phyloP scores from a whole-genome alignment of 2,888 invertebrate genomes.

The Hirtodrosophila cameraria region DNA sequence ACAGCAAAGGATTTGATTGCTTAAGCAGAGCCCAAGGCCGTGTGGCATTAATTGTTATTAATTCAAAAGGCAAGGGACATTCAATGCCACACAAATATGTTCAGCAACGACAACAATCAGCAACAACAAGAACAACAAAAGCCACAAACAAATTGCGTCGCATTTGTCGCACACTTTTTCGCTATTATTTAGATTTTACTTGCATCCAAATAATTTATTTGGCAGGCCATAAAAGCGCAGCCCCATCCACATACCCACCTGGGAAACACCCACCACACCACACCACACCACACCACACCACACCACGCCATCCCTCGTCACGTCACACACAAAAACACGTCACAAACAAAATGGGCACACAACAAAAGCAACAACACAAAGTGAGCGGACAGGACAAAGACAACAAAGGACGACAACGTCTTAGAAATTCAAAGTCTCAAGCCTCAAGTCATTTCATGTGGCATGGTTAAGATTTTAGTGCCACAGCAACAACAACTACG shows the following conservation, averaged over 20 bases:
- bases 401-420: slow-evolving; percentile 61
- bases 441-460: slow-evolving; percentile 62
- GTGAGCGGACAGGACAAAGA: slow-evolving; percentile 20
- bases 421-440: slow-evolving; percentile 54
- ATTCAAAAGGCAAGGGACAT: slow-evolving; percentile 41
- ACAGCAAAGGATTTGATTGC: neutral
- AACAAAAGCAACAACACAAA: slow-evolving; percentile 15
- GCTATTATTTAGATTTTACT: slow-evolving; percentile 49
- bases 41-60: slow-evolving; percentile 41
- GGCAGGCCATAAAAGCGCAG: slow-evolving; percentile 65
- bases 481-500: slow-evolving; percentile 31
- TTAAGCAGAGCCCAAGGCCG: neutral
- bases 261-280: neutral
- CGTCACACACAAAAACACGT: neutral
- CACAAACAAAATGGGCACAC: slow-evolving; percentile 24
- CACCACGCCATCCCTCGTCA: too few relatives aligned
- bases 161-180: slow-evolving; percentile 15
- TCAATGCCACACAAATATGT: slow-evolving; percentile 20
- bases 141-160: slow-evolving; percentile 16
- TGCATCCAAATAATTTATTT: slow-evolving; percentile 52
- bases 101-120: neutral
- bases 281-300: too few relatives aligned
- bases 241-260: neutral
- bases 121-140: slow-evolving; percentile 1
- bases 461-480: slow-evolving; percentile 74